A percentile compares a stretch with the other conserved stretches of the same genome.
Conservation (phyloP, 1,140 invertebrate species). For the Helicoverpa zea region DNA sequence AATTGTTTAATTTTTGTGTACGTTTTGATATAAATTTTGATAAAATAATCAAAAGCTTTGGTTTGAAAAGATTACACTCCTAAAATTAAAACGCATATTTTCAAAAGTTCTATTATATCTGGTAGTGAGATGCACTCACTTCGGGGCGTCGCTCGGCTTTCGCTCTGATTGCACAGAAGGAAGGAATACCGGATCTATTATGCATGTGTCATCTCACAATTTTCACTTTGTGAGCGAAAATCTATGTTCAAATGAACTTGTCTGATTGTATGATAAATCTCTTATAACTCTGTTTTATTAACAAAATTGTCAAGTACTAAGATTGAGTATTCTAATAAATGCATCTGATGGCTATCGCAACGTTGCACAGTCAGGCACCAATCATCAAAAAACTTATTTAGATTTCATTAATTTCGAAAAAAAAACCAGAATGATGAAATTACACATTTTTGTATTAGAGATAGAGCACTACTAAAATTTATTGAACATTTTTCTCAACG, state of each 20-base stretch:
- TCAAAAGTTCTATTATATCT: not conserved
- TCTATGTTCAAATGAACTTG: not conserved
- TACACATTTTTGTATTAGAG: too few relatives aligned
- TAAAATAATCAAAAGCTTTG: too few relatives aligned
- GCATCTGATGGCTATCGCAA: not conserved
- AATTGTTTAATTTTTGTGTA: too few relatives aligned
- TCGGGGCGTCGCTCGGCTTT: not conserved
- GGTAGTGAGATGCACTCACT: not conserved
- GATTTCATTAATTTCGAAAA: too few relatives aligned
- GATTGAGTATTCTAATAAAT: not conserved
- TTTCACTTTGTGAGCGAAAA: constrained; percentile 7
- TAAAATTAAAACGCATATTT: not conserved
- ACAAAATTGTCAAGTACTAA: not conserved
- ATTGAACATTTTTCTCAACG: too few relatives aligned
- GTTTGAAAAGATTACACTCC: too few relatives aligned
- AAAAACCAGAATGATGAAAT: too few relatives aligned
- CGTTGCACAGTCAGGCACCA: not conserved
- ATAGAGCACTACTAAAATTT: too few relatives aligned
- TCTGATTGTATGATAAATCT: not conserved
- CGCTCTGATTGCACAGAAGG: not conserved
- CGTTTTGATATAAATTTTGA: too few relatives aligned
- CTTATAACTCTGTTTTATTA: not conserved
- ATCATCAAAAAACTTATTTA: too few relatives aligned
- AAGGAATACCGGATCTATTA: not conserved
- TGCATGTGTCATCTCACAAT: not conserved